Conservation (phyloP, 2,113 vertebrate species). For the Corvus hawaiiensis region DNA sequence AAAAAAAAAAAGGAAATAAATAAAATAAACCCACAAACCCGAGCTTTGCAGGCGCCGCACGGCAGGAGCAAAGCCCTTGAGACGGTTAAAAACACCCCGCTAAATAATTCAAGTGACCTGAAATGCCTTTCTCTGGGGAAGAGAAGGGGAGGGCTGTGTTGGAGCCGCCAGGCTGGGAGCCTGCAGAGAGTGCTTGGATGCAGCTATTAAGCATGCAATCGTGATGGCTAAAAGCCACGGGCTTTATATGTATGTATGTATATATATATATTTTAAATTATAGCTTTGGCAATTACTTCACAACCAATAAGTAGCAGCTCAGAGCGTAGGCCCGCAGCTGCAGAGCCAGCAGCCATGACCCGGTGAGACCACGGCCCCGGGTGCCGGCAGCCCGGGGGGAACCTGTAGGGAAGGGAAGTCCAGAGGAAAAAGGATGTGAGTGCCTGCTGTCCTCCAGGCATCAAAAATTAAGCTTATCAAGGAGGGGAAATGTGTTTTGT, state of each 20-base stretch:
- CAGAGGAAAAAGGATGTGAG: background rate
- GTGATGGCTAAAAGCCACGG: background rate
- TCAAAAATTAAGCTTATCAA: background rate
- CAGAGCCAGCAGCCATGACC: background rate
- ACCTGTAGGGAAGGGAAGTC: background rate
- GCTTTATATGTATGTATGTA: background rate
- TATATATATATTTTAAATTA: background rate
- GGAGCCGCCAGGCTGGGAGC: background rate
- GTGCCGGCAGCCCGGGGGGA: background rate
- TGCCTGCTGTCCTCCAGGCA: background rate
- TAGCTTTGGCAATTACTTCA: background rate
- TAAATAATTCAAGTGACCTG: constrained; percentile 54
- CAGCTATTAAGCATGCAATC: background rate
- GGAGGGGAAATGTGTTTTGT: background rate
- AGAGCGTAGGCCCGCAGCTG: background rate
- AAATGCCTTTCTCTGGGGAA: constrained; percentile 33
- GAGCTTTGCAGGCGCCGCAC: background rate
- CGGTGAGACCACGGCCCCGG: background rate
- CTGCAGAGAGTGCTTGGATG: background rate
- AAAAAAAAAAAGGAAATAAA: background rate
- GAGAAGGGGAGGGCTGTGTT: background rate
- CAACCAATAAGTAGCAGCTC: background rate
- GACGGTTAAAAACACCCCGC: background rate
- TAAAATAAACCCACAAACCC: background rate
- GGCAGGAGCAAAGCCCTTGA: background rate